phyloP scores from a whole-genome alignment of 2,113 vertebrate genomes.

The Falco punctatus region DNA sequence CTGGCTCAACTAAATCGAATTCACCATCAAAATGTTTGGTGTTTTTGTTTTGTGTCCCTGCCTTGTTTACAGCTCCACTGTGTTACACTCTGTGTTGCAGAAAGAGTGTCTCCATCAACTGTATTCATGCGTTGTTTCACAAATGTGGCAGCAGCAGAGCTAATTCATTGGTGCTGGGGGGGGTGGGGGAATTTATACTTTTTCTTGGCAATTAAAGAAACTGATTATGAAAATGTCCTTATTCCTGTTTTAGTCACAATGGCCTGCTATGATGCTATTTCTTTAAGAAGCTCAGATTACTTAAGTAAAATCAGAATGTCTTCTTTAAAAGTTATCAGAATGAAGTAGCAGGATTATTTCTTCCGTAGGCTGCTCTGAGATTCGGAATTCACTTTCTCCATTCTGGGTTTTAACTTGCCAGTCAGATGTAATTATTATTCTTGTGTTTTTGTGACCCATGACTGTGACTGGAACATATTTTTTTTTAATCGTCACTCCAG shows the following conservation, averaged over 20 bases:
- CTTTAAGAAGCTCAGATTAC: neutral
- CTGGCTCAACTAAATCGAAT: constrained; percentile 3
- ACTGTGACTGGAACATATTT: neutral
- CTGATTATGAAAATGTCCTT: neutral
- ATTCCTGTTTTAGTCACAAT: neutral
- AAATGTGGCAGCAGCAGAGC: neutral
- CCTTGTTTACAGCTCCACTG: neutral
- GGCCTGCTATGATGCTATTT: neutral
- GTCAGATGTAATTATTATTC: neutral
- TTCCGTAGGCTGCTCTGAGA: neutral
- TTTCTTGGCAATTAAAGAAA: neutral
- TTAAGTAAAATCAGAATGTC: neutral
- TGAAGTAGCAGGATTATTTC: neutral
- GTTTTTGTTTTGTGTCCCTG: neutral
- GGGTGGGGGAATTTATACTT: neutral
- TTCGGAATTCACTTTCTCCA: neutral
- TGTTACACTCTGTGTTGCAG: neutral
- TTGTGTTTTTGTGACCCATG: neutral
- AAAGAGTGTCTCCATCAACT: neutral
- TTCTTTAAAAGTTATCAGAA: neutral
- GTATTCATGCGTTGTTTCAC: neutral
- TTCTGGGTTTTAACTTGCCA: neutral
- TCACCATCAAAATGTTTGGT: constrained; percentile 7
- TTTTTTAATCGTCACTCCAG: neutral
- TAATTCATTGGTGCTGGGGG: neutral